These are phyloP conservation scores for Dicyema japonicum DNA, from an alignment of 1,140 invertebrate species.

Conservation along the genomic window DNA sequence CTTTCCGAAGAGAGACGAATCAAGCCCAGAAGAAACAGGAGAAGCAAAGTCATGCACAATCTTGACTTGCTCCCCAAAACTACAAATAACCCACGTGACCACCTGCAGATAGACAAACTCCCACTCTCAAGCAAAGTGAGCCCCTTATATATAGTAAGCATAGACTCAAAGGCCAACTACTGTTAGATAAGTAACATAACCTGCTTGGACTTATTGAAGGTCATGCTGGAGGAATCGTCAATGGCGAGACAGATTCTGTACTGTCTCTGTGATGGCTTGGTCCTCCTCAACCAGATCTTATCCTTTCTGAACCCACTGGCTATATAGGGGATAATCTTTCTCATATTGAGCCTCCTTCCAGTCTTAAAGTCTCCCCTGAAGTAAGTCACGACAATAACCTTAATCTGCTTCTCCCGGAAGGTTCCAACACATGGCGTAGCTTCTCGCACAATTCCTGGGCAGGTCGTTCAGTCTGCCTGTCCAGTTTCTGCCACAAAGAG, in stretches of 20 bases:
- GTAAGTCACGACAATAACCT: constrained; percentile 17
- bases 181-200: too few relatives aligned
- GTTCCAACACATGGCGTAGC: constrained; percentile 60
- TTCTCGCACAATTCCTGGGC: constrained; percentile 68
- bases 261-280: constrained; percentile 64
- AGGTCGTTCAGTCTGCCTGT: constrained; percentile 28
- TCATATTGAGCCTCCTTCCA: constrained; percentile 83
- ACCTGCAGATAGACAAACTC: constrained; percentile 53
- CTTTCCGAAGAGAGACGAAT: constrained; percentile 25
- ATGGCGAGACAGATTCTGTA: constrained; percentile 75
- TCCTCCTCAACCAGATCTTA: constrained; percentile 82
- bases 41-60: constrained; percentile 50
- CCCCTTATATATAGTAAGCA: constrained; percentile 60
- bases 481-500: constrained; percentile 24
- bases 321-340: constrained; percentile 75
- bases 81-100: constrained; percentile 14
- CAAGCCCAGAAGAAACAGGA: constrained; percentile 43
- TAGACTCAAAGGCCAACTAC: constrained; percentile 59
- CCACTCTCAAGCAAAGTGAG: constrained; percentile 66
- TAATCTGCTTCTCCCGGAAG: constrained; percentile 53
- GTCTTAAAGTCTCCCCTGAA: constrained; percentile 61
- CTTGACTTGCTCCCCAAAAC: constrained; percentile 39
- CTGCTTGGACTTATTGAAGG: constrained; percentile 13
- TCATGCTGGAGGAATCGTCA: constrained; percentile 55
- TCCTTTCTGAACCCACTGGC: constrained; percentile 92